Evolutionary conservation across 2,797 vertebrate genomes (phyloP).

Genomic region (Coranthus polyacanthus): DNA sequence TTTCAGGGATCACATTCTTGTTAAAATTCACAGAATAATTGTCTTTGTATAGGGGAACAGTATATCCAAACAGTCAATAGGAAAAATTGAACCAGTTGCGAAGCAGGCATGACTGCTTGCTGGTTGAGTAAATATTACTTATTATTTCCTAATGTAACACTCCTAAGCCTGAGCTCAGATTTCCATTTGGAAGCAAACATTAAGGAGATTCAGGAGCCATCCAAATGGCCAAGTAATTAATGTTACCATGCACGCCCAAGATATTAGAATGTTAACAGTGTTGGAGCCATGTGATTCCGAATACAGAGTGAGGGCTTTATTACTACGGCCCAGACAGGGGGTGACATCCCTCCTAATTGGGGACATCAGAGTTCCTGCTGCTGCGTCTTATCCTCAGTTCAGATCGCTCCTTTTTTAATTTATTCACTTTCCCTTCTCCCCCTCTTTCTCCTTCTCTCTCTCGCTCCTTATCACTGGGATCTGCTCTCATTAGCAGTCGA

Average conservation of each 20-base stretch:
- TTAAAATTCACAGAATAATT: slow-evolving; percentile 90
- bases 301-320: slow-evolving; percentile 99
- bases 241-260: slow-evolving; percentile 96
- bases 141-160: slow-evolving; percentile 93
- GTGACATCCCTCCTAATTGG: slow-evolving; percentile 99
- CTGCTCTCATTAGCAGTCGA: slow-evolving; percentile 99
- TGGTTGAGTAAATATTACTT: slow-evolving; percentile 96
- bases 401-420: slow-evolving; percentile 92
- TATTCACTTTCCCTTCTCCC: slow-evolving; percentile 89
- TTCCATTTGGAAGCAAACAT: slow-evolving; percentile 97
- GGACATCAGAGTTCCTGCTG: slow-evolving; percentile 99
- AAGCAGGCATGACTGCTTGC: slow-evolving; percentile 88
- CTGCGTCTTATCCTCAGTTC: slow-evolving; percentile 95
- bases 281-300: slow-evolving; percentile 98
- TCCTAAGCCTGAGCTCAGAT: slow-evolving; percentile 92
- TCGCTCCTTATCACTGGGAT: slow-evolving; percentile 92
- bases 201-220: slow-evolving; percentile 95
- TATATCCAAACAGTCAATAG: slow-evolving; percentile 92
- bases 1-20: slow-evolving; percentile 81
- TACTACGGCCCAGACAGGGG: slow-evolving; percentile 94
- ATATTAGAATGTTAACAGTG: slow-evolving; percentile 99
- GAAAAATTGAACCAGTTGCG: slow-evolving; percentile 86
- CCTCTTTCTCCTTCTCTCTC: slow-evolving; percentile 82
- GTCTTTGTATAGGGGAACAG: slow-evolving; percentile 85
- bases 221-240: slow-evolving; percentile 99